These are phyloP conservation scores for Torymus tubicola DNA, from an alignment of 2,888 invertebrate species.

Conservation along the genomic window DNA sequence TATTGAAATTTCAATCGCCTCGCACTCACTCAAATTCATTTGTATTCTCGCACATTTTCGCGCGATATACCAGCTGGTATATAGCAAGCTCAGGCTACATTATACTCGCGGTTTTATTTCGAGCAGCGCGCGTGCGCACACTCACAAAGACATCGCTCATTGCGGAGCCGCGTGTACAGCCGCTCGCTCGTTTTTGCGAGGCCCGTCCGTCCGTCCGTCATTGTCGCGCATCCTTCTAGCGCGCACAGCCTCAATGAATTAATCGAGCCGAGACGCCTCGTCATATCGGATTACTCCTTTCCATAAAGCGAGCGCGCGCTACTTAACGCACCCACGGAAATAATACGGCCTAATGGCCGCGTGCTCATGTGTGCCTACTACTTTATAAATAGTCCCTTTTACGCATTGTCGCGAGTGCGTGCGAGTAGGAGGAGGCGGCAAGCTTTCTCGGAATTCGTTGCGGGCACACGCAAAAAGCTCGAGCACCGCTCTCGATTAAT, in stretches of 20 bases:
- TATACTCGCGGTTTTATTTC: conserved; percentile 25
- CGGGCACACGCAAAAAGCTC: background rate
- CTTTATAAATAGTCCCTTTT: conserved; percentile 49
- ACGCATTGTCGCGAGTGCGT: background rate
- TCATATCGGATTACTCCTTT: conserved; percentile 52
- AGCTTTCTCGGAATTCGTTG: background rate
- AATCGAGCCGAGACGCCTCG: conserved; percentile 42
- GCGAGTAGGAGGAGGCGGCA: too few relatives aligned
- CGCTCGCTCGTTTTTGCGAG: background rate
- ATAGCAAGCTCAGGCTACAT: too few relatives aligned
- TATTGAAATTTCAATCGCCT: too few relatives aligned
- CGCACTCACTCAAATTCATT: too few relatives aligned
- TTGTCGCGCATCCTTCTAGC: background rate
- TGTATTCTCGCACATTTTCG: too few relatives aligned
- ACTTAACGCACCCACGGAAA: conserved; percentile 41
- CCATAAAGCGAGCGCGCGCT: conserved; percentile 41
- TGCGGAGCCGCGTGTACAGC: background rate
- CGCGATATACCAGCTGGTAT: too few relatives aligned
- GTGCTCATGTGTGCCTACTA: background rate
- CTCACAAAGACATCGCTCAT: conserved; percentile 16
- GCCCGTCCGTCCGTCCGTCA: background rate
- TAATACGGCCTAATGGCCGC: conserved; percentile 32
- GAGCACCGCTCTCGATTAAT: too few relatives aligned
- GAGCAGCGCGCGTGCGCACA: background rate
- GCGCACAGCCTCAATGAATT: conserved; percentile 35